Evolutionary conservation across 2,113 vertebrate genomes (phyloP).

Genomic region (Limnothrissa miodon): DNA sequence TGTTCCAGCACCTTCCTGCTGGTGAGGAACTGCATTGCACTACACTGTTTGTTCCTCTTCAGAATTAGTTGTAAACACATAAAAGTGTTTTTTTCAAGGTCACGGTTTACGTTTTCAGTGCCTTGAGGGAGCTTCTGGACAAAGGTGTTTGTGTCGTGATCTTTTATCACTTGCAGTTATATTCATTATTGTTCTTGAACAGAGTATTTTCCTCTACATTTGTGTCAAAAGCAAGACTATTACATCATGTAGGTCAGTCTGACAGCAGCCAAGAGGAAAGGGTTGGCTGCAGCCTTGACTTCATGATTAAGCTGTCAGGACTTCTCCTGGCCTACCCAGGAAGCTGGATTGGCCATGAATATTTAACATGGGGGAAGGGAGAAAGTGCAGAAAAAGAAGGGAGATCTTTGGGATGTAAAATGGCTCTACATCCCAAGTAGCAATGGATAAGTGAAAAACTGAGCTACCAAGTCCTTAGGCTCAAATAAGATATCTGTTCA

Average conservation of each 20-base stretch:
- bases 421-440: constrained; percentile 60
- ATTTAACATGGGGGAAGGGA: constrained; percentile 65
- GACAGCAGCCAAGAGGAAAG: constrained; percentile 58
- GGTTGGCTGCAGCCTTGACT: constrained; percentile 47
- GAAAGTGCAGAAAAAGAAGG: constrained; percentile 64
- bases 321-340: constrained; percentile 39
- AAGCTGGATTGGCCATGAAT: constrained; percentile 65
- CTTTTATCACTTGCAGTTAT: not conserved
- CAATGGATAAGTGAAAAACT: constrained; percentile 50
- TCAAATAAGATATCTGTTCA: constrained; percentile 1
- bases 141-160: not conserved
- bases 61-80: not conserved
- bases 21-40: not conserved
- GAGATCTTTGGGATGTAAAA: constrained; percentile 65
- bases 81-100: not conserved
- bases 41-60: not conserved
- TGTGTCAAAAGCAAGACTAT: constrained; percentile 67
- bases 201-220: constrained; percentile 41
- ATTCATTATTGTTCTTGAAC: constrained; percentile 4
- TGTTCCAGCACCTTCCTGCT: not conserved
- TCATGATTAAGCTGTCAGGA: constrained; percentile 72
- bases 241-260: constrained; percentile 72
- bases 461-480: not conserved
- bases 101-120: not conserved
- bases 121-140: not conserved